Percentiles rank a stretch among this genome's conserved stretches.
phyloP scores from a whole-genome alignment of 2,113 vertebrate genomes.

The Sinocyclocheilus maitianheensis region DNA sequence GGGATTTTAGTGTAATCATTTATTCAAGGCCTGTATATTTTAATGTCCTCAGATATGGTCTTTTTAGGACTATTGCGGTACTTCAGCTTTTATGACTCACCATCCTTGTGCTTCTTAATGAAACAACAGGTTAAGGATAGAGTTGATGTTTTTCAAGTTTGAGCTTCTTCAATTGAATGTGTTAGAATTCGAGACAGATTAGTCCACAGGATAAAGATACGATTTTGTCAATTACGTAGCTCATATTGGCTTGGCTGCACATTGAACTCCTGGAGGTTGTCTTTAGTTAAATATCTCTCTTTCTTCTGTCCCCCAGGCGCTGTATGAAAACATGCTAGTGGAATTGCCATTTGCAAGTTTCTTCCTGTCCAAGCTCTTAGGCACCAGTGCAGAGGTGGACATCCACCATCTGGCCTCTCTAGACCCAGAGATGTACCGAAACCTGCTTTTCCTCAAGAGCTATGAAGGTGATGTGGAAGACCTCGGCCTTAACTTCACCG shows the following conservation, averaged over 20 bases:
- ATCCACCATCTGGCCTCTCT: slow-evolving; percentile 97
- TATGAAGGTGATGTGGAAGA: slow-evolving; percentile 96
- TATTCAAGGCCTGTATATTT: slow-evolving; percentile 92
- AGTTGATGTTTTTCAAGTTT: slow-evolving; percentile 85
- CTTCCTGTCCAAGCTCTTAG: slow-evolving; percentile 96
- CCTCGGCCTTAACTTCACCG: slow-evolving; percentile 95
- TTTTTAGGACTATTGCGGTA: slow-evolving; percentile 81
- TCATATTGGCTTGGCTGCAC: too few species aligned
- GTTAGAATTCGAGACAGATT: slow-evolving; percentile 58
- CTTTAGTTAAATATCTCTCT: slow-evolving; percentile 19
- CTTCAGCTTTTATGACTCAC: slow-evolving; percentile 89
- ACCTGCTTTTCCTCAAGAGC: slow-evolving; percentile 97
- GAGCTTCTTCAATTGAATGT: slow-evolving; percentile 71
- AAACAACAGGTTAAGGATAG: slow-evolving; percentile 82
- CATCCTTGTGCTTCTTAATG: slow-evolving; percentile 61
- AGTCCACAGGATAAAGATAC: slow-evolving; percentile 20
- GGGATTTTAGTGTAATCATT: slow-evolving; percentile 94
- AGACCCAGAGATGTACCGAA: slow-evolving; percentile 96
- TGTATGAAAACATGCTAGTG: slow-evolving; percentile 99
- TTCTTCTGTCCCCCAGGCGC: slow-evolving; percentile 77
- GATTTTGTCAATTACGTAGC: too few species aligned
- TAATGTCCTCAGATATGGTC: slow-evolving; percentile 86
- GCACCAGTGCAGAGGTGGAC: slow-evolving; percentile 96
- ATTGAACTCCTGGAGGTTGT: neutral
- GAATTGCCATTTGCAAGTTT: slow-evolving; percentile 97